Evolutionary conservation across 2,797 vertebrate species (phyloP), one percentile per base, ranked within the genome.

Genomic region (Knipowitschia caucasica): DNA sequence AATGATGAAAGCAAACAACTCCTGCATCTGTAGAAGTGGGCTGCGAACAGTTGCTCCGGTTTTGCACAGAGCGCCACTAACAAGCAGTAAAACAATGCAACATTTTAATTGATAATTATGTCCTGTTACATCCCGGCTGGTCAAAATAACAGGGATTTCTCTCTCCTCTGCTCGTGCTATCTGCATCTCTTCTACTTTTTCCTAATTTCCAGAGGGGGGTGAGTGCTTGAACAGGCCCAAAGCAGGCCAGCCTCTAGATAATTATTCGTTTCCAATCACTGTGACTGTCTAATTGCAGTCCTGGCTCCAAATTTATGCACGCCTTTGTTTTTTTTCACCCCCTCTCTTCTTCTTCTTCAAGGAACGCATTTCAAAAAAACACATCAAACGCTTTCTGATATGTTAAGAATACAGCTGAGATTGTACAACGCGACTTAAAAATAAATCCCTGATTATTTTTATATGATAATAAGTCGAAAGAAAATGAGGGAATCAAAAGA

Each of bases 341-440:
- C n/a, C n/a, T n/a, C n/a, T n/a, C n/a, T 3, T 17, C 6, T 18
- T 36, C 15, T 42, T 86, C 82, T 79, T 81, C 77, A 80, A 82
- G 81, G 76, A 83, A 81, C 76, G 57, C 67, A 75, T 85, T 82
- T 82, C 35, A 81, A 80, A 84, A 50, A 73, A 73, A 71, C 55
- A 90, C 87, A 89, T 90, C 87, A 91, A 89, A 89, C 70, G 57
- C 67, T 83, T 81, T 68, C 64, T 83, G 79, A 85, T 84, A 83
- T 86, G 78, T 82, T 80, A 88, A 86, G 77, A 86, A 80, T 72
- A 75, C 69, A 78, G 45, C 78, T 65, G 51, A 33, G 80, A 70
- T 29, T 50, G 59, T 51, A 80, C 77, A 54, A 65, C 69, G 69
- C 65, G 52, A 76, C 82, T 86, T 86, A 82, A 82, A 87, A 87